These are phyloP conservation scores for Chlorodrepanis virens DNA, from an alignment of 2,113 vertebrate species.

Conservation along the genomic window DNA sequence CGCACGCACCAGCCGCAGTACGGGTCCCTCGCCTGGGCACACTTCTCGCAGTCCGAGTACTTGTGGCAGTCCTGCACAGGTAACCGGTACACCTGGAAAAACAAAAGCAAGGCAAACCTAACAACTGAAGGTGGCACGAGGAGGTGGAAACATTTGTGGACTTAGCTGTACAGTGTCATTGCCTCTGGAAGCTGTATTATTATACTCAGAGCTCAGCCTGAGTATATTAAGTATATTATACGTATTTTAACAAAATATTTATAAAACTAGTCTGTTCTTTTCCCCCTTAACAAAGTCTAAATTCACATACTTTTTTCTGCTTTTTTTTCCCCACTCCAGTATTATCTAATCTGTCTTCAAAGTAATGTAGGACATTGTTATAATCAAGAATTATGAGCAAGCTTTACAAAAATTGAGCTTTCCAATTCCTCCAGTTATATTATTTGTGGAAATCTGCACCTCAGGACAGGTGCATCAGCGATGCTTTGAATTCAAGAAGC, in stretches of 20 bases:
- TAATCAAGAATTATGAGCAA: not conserved
- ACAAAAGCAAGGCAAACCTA: not conserved
- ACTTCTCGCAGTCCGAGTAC: constrained; percentile 79
- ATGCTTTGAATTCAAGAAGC: not conserved
- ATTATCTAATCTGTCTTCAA: not conserved
- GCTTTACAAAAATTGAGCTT: not conserved
- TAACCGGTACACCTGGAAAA: constrained; percentile 74
- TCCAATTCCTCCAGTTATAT: not conserved
- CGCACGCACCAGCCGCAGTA: constrained; percentile 97
- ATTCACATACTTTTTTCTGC: not conserved
- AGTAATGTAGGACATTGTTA: not conserved
- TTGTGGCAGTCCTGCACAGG: constrained; percentile 86
- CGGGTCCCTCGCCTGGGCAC: constrained; percentile 80
- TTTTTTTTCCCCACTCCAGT: not conserved
- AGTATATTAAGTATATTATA: not conserved
- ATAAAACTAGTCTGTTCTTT: not conserved
- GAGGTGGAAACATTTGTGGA: not conserved
- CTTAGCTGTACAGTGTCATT: rapidly evolving
- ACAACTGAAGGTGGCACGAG: not conserved
- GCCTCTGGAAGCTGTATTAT: not conserved
- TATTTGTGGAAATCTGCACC: not conserved
- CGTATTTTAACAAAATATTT: not conserved
- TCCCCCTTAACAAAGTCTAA: not conserved
- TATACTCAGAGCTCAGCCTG: not conserved
- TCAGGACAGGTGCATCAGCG: not conserved